A percentile compares a stretch with the other conserved stretches of the same genome.
Evolutionary conservation across 2,113 vertebrate genomes (phyloP).

Genomic region (Channa maculata): DNA sequence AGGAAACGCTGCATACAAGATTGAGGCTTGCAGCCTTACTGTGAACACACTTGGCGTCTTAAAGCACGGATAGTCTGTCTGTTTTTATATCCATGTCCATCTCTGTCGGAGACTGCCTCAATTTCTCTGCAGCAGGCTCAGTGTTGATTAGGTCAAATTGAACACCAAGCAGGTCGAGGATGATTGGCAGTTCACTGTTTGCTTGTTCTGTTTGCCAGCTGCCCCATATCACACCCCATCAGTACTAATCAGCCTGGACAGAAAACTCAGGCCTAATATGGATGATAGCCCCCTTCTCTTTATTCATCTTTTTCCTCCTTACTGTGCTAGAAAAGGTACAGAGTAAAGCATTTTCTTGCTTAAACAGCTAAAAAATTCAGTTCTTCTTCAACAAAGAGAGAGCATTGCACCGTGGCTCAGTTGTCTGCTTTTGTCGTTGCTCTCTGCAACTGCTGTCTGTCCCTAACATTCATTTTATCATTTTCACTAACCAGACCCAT

Average conservation of each 20-base stretch:
- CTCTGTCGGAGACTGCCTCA: constrained; percentile 1
- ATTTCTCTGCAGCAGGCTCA: constrained; percentile 17
- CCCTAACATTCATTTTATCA: not conserved
- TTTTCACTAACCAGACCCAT: constrained; percentile 1
- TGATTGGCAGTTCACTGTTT: constrained; percentile 69
- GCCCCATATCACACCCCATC: constrained; percentile 61
- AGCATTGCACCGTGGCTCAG: not conserved
- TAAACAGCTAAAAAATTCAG: not conserved
- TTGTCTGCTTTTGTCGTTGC: not conserved
- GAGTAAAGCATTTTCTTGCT: constrained; percentile 6
- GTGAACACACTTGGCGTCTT: not conserved
- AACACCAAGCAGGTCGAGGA: constrained; percentile 41
- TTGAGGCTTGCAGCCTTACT: not conserved
- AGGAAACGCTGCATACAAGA: not conserved
- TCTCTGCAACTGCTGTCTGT: not conserved
- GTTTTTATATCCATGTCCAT: constrained; percentile 16
- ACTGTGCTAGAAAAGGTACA: not conserved
- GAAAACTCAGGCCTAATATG: constrained; percentile 16
- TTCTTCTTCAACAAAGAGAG: not conserved
- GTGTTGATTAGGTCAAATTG: constrained; percentile 48
- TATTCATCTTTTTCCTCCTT: not conserved
- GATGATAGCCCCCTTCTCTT: constrained; percentile 5
- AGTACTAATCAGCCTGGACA: constrained; percentile 45
- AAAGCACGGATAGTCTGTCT: not conserved
- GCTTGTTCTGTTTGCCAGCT: constrained; percentile 56